Percentiles rank a stretch among this genome's conserved stretches.
phyloP scores from a whole-genome alignment of 2,888 invertebrate species.

The Rhogogaster chlorosoma region DNA sequence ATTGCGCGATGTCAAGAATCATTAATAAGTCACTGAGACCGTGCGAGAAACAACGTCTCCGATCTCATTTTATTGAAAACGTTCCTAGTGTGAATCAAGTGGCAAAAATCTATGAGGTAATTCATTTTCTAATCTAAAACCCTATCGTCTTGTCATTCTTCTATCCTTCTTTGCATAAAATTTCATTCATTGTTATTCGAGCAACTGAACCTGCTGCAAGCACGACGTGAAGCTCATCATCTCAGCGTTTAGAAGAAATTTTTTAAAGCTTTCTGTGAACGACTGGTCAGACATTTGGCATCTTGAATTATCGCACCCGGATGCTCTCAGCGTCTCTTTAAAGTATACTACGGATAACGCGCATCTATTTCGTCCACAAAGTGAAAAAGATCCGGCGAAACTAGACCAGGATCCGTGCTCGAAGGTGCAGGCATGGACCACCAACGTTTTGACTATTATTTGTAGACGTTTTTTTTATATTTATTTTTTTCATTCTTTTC shows the following conservation, averaged over 20 bases:
- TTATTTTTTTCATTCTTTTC: background rate
- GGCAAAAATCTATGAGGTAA: background rate
- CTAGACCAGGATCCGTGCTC: background rate
- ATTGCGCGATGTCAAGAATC: background rate
- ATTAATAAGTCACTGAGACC: background rate
- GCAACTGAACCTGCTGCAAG: background rate
- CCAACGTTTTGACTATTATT: constrained; percentile 4
- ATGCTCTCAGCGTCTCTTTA: background rate
- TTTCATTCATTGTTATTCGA: background rate
- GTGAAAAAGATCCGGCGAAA: background rate
- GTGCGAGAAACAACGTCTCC: background rate
- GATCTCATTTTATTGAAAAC: background rate
- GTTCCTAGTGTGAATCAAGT: background rate
- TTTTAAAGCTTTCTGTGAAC: background rate
- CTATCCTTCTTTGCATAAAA: background rate
- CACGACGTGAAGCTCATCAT: background rate
- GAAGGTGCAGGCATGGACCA: background rate
- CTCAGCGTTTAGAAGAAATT: background rate
- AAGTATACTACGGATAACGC: background rate
- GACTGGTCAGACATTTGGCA: constrained; percentile 20
- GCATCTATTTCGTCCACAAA: background rate
- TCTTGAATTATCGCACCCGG: constrained; percentile 8
- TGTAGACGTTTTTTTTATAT: background rate
- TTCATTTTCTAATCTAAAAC: background rate
- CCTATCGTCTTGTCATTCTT: background rate